Evolutionary conservation across 2,113 vertebrate genomes (phyloP).

Genomic region (Lycaon pictus): DNA sequence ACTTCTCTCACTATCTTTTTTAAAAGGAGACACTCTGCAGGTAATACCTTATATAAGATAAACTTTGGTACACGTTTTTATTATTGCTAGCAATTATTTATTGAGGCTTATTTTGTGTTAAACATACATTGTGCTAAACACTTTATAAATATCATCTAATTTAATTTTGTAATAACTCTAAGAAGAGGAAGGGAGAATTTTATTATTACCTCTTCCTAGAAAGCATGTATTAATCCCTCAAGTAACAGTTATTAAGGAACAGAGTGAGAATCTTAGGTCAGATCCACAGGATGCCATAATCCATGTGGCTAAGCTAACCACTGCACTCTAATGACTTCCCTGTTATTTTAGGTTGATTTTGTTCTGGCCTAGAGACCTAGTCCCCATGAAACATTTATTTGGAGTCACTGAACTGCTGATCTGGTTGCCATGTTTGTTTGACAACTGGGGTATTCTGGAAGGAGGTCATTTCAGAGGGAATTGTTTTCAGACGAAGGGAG

Average conservation of each 20-base stretch:
- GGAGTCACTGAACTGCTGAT: conserved; percentile 53
- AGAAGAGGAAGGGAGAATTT: not conserved
- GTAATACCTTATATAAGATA: not conserved
- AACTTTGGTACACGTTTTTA: not conserved
- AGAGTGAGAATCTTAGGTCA: not conserved
- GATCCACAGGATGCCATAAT: not conserved
- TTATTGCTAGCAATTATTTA: not conserved
- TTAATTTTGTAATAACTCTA: not conserved
- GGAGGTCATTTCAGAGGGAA: conserved; percentile 59
- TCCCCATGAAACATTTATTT: conserved; percentile 69
- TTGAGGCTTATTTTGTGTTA: not conserved
- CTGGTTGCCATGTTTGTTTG: conserved; percentile 5
- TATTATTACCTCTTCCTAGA: not conserved
- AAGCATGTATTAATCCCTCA: not conserved
- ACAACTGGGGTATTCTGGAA: not conserved
- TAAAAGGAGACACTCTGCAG: not conserved
- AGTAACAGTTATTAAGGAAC: not conserved
- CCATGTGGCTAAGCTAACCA: not conserved
- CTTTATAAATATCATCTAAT: not conserved
- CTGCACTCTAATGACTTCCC: not conserved
- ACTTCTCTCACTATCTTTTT: not conserved
- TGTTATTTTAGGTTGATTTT: conserved; percentile 56
- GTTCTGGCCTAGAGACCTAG: not conserved
- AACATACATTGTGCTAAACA: not conserved
- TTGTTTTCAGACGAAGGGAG: conserved; percentile 48